Conservation (phyloP, 2,113 vertebrate species). For the Tachycineta bicolor region DNA sequence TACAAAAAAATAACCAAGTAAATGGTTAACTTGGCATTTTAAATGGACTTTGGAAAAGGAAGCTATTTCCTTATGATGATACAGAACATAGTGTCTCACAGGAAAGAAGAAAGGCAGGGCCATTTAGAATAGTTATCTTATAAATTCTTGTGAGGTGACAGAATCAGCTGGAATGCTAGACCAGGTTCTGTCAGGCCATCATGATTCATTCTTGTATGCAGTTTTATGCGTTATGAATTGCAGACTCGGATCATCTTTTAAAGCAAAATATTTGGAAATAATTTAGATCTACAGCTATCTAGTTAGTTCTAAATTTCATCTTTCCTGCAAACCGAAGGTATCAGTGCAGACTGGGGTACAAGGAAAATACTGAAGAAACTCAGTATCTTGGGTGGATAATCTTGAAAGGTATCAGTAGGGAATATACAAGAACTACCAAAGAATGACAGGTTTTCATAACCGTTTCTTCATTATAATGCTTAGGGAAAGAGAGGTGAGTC, state of each 20-base stretch:
- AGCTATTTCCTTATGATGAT: not conserved
- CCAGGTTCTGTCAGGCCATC: not conserved
- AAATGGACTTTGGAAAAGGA: not conserved
- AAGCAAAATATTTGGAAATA: not conserved
- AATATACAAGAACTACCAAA: not conserved
- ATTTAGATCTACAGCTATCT: not conserved
- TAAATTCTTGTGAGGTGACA: not conserved
- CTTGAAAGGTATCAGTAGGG: not conserved
- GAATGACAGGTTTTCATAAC: not conserved
- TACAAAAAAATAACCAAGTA: not conserved
- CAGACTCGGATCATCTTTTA: not conserved
- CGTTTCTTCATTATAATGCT: not conserved
- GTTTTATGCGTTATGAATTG: not conserved
- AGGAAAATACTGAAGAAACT: not conserved
- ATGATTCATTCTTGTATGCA: not conserved
- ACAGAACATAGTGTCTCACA: not conserved
- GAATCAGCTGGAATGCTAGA: not conserved
- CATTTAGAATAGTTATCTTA: not conserved
- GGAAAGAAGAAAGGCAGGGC: not conserved
- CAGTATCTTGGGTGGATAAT: not conserved
- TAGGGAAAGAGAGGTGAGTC: not conserved
- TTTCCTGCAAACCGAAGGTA: not conserved
- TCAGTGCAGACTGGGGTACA: not conserved
- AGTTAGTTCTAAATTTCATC: not conserved
- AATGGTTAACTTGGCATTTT: not conserved